These are phyloP conservation scores for Ictalurus furcatus DNA, from an alignment of 2,113 vertebrate species.

Conservation along the genomic window DNA sequence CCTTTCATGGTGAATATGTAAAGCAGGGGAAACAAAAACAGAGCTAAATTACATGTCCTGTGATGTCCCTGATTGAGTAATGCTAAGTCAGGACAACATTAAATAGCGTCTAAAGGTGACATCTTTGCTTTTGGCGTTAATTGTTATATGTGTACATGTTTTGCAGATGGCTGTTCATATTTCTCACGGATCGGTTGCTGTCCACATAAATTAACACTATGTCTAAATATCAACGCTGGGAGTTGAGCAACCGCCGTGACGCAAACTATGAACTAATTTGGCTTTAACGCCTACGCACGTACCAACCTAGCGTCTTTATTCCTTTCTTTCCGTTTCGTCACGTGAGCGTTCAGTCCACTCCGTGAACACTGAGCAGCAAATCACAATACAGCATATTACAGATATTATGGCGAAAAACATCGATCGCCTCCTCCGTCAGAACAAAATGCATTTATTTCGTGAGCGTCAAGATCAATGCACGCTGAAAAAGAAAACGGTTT, in stretches of 20 bases:
- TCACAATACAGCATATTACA: neutral
- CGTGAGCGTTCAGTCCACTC: neutral
- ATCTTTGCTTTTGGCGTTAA: neutral
- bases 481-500: neutral
- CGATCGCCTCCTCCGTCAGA: neutral
- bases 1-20: neutral
- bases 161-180: neutral
- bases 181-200: neutral
- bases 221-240: neutral
- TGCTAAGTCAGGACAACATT: neutral
- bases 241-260: neutral
- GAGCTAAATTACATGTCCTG: neutral
- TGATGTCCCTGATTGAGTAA: neutral
- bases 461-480: neutral
- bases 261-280: neutral
- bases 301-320: neutral
- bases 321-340: neutral
- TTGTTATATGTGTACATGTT: neutral
- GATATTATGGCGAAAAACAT: neutral
- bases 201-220: neutral
- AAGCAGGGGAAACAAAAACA: neutral
- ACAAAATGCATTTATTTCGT: neutral
- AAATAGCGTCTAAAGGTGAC: neutral
- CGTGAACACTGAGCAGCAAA: neutral
- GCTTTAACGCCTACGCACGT: neutral